Base-by-base conservation (phyloP, 2,888 invertebrate genomes). In the Lochmaea crataegi region DNA sequence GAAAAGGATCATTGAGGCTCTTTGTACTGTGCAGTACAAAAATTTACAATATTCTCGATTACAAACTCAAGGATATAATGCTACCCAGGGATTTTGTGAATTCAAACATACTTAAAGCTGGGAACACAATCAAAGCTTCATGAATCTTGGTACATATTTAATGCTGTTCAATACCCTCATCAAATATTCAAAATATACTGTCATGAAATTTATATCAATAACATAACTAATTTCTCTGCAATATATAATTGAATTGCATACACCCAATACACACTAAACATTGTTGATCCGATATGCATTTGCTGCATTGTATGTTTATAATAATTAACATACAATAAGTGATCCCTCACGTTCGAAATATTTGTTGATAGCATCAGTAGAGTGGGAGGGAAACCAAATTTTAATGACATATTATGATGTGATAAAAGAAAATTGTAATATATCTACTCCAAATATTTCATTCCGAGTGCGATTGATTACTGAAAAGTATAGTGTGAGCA, bases 321-420 rank as follows among this genome's bases (percentile, higher is more conserved):
- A 67, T 64, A 71, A 77, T 77, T 75, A 75, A 58, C 73, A 74
- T 75, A 77, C 75, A 77, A 77, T 77, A 75, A 71, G 71, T 73
- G 63, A 77, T 76, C 72, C 45, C 53, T 68, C 63, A 68, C 61
- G 65, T 68, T 67, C 53, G 63, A 64, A 73, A 71, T 74, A 74
- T 77, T 77, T 74, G 72, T 73, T 69, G 72, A 71, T 77, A 70
- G 41, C 63, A 72, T 70, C 70, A 56, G 60, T 71, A 22, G 57
- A 42, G 71, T 73, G 38, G 75, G 63, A 71, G 71, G 70, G 71
- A 58, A 68, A 75, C 69, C 58, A 72, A 53, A 75, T 67, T 66
- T 38, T 61, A 75, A 75, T 75, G 58, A 73, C 61, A 72, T 45
- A 48, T 48, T n/a, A 48, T 48, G 7, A 32, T 7, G 32, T 32